Percentiles rank a stretch among this genome's conserved stretches.
phyloP scores from a whole-genome alignment of 2,888 invertebrate species.

The Diarsia rubi region DNA sequence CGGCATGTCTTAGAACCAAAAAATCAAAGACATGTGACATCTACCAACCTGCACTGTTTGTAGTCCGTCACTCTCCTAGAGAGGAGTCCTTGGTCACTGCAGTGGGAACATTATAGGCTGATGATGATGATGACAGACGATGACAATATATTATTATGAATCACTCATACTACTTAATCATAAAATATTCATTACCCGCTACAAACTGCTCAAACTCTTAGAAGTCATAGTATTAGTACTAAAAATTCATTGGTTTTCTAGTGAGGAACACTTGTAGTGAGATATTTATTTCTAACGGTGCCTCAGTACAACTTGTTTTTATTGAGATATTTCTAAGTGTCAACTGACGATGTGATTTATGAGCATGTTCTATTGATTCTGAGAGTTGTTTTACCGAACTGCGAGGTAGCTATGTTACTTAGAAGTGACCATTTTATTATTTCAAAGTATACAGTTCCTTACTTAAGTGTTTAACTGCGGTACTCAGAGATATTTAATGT shows the following conservation, averaged over 20 bases:
- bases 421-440: constrained; percentile 24
- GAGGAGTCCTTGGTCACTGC: too few relatives aligned
- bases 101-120: too few relatives aligned
- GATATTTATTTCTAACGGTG: constrained; percentile 77
- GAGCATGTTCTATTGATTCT: constrained; percentile 57
- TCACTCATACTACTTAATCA: not conserved
- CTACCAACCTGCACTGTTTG: too few relatives aligned
- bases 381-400: constrained; percentile 34
- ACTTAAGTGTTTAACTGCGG: too few relatives aligned
- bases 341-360: constrained; percentile 62
- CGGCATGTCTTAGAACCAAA: too few relatives aligned
- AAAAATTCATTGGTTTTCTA: constrained; percentile 43
- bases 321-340: constrained; percentile 75
- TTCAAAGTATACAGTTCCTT: too few relatives aligned
- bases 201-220: constrained; percentile 1
- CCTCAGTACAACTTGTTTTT: constrained; percentile 75
- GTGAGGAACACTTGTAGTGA: constrained; percentile 33
- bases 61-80: too few relatives aligned
- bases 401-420: not conserved
- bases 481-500: too few relatives aligned
- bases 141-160: not conserved
- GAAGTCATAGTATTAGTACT: constrained; percentile 9
- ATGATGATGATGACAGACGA: too few relatives aligned
- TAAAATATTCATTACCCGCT: constrained; percentile 6
- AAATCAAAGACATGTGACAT: too few relatives aligned